phyloP scores from a whole-genome alignment of 2,888 invertebrate species.

The Sympetrum striolatum region DNA sequence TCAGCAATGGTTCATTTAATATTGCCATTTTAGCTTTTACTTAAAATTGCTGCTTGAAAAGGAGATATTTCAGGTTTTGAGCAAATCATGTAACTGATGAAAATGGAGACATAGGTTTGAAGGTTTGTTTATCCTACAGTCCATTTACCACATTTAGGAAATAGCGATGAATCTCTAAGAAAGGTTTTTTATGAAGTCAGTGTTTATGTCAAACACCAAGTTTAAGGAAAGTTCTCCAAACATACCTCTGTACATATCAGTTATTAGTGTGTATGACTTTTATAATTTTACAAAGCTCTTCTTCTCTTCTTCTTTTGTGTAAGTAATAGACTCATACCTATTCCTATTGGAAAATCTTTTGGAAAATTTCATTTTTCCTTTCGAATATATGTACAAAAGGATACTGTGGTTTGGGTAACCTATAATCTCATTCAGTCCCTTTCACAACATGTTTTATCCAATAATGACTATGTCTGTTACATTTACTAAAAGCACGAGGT shows the following conservation, averaged over 20 bases:
- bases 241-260: conserved; percentile 42
- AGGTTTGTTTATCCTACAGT: background rate
- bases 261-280: conserved; percentile 27
- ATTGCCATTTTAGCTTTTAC: background rate
- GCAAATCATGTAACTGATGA: background rate
- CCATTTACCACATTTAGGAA: background rate
- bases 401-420: conserved; percentile 34
- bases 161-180: background rate
- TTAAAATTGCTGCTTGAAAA: background rate
- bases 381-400: conserved; percentile 38
- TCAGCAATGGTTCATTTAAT: background rate
- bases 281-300: background rate
- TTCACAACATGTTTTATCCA: conserved; percentile 36
- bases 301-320: conserved; percentile 7
- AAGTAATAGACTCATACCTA: conserved; percentile 7
- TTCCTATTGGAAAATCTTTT: background rate
- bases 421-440: conserved; percentile 39
- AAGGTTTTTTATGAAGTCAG: background rate
- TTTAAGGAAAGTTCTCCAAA: background rate
- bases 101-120: background rate
- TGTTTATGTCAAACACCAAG: background rate
- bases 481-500: conserved; percentile 30
- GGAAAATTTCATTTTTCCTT: conserved; percentile 22
- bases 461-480: conserved; percentile 43
- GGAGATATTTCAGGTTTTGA: background rate